Evolutionary conservation across 2,113 vertebrate species (phyloP).

Genomic region (Eptesicus fuscus): DNA sequence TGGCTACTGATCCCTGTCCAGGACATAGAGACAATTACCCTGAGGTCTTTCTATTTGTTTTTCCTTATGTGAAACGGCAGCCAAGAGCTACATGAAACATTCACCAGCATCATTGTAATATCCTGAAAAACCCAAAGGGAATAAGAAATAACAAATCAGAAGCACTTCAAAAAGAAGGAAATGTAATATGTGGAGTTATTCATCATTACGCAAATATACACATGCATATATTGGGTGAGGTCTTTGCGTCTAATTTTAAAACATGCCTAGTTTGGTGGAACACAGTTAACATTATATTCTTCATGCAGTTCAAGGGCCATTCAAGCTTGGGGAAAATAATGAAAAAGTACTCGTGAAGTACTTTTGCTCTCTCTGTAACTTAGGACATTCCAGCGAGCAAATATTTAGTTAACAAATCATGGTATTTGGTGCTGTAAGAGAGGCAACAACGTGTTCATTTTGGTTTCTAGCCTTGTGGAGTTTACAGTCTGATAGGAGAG

Average conservation of each 20-base stretch:
- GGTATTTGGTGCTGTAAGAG: rapidly evolving
- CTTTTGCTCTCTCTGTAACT: not conserved
- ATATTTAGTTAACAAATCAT: not conserved
- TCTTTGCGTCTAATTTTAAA: constrained; percentile 38
- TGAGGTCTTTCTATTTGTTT: not conserved
- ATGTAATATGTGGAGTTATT: not conserved
- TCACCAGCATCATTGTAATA: not conserved
- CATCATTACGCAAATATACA: constrained; percentile 8
- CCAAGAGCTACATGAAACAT: not conserved
- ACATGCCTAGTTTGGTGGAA: constrained; percentile 27
- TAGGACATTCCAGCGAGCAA: not conserved
- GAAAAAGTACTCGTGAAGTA: not conserved
- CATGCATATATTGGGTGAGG: not conserved
- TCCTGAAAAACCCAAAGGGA: not conserved
- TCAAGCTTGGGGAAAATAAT: constrained; percentile 30
- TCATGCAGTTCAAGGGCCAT: constrained; percentile 33
- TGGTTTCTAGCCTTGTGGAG: rapidly evolving
- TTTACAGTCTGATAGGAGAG: rapidly evolving
- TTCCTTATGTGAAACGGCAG: not conserved
- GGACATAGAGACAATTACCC: not conserved
- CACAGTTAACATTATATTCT: constrained; percentile 51
- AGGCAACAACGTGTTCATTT: rapidly evolving
- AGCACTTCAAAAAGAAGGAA: constrained; percentile 36
- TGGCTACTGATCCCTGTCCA: not conserved
- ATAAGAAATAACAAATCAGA: not conserved